Percentiles rank a stretch among this genome's conserved stretches.
Evolutionary conservation across 1,140 invertebrate species (phyloP).

Genomic region (Polypedilum vanderplanki): DNA sequence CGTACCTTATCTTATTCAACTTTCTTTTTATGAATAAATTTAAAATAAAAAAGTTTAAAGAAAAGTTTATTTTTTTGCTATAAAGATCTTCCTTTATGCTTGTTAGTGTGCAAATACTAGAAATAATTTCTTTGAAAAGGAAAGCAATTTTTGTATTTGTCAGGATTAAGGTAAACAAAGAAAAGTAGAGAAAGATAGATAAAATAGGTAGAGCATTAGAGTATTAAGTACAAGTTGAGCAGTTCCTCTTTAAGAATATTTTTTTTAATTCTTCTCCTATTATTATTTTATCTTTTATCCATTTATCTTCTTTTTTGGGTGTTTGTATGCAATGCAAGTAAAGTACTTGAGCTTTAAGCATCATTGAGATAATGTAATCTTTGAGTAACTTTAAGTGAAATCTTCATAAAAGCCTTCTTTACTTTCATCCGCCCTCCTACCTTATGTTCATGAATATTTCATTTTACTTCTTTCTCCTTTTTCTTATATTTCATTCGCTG

Average conservation of each 20-base stretch:
- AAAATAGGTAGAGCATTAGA: background rate
- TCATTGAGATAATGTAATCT: slow-evolving; percentile 14
- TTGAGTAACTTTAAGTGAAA: slow-evolving; percentile 19
- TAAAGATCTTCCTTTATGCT: too few species aligned
- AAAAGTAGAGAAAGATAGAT: background rate
- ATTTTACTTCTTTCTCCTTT: background rate
- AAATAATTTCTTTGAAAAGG: too few species aligned
- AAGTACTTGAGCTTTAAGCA: background rate
- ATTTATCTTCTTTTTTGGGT: background rate
- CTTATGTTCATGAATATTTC: background rate
- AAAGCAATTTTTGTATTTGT: too few species aligned
- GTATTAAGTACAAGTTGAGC: background rate
- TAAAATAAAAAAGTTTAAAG: too few species aligned
- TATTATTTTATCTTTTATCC: background rate
- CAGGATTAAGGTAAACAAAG: background rate
- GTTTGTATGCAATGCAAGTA: background rate
- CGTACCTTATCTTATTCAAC: too few species aligned
- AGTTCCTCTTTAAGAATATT: background rate
- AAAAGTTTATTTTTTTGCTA: too few species aligned
- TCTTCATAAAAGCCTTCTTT: slow-evolving; percentile 15
- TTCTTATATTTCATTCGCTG: background rate
- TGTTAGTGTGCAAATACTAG: too few species aligned
- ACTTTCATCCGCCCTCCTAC: background rate
- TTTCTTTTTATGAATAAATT: too few species aligned
- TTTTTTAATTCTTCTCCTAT: background rate